Evolutionary conservation across 2,113 vertebrate genomes (phyloP), one percentile per base, ranked within the genome.

Genomic region (Camelus bactrianus): DNA sequence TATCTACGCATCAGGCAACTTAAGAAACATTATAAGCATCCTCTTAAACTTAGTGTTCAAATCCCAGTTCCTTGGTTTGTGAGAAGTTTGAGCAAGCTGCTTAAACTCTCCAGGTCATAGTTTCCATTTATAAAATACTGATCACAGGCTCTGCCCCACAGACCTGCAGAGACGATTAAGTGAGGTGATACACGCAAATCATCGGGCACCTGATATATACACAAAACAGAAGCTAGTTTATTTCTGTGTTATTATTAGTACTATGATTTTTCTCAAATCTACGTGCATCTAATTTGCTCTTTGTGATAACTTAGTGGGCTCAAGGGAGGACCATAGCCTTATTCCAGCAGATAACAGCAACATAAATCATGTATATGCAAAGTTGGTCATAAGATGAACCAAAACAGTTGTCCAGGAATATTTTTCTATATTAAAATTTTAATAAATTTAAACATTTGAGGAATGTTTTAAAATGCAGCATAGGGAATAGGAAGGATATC

Each of bases 61-160:
- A 75, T 54, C 13, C 46, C 28, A 67, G 2, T 75, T 58, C n/a
- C 17, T 72, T 56, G 56, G 15, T 50, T 89, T 70, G 46, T 86
- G 54, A 70, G 26, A 79, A 77, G 22, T 65, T 72, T 58, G 42
- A 50, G 60, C 52, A 86, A 67, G 19, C 67, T 85, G 42, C 73
- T 86, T 89, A 76, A 70, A 56, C 4, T 70, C 35, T 64, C 48
- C 73, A 38, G 16, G 26, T 79, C 46, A 89, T 32, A 24, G 20
- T 83, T 91, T 79, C 22, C 52, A 54, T 70, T 87, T 93, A 15
- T 38, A 93, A 93, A 91, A 79, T 58, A 83, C 10, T 65, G 20
- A 38, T 60, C 54, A 10, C 30, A 77, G 7, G 73, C 38, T 38
- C 62, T 75, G 12, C 50, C 73, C 14, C 24, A 42, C 12, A 67